Conservation (phyloP, 2,797 vertebrate genomes). For the Helicolenus hilgendorfi region DNA sequence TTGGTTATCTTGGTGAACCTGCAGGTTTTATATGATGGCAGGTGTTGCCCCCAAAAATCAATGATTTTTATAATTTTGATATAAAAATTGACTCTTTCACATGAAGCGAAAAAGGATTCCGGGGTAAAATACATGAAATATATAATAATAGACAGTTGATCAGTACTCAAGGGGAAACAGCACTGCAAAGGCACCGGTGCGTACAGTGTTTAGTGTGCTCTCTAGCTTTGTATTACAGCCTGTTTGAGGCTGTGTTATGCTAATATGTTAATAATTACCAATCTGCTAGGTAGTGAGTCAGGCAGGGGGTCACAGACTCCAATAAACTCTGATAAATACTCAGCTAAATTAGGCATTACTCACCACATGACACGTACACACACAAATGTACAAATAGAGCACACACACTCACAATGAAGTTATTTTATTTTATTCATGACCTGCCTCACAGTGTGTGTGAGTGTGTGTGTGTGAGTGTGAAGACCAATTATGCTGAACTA, state of each 20-base stretch:
- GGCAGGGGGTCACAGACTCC: constrained; percentile 17
- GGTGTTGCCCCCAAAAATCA: not conserved
- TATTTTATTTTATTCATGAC: not conserved
- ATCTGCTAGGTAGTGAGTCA: constrained; percentile 21
- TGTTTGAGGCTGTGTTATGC: constrained; percentile 24
- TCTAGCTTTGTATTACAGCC: not conserved
- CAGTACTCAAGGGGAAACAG: not conserved
- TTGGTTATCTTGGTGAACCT: not conserved
- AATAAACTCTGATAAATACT: constrained; percentile 42
- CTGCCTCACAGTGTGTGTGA: not conserved
- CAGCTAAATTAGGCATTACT: constrained; percentile 34
- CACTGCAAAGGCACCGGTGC: not conserved
- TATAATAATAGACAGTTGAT: not conserved
- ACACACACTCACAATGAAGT: not conserved
- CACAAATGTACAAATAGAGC: not conserved
- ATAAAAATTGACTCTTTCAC: not conserved
- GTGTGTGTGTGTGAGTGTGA: not conserved
- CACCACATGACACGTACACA: not conserved
- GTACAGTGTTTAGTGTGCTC: not conserved
- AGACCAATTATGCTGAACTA: not conserved
- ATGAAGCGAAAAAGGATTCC: not conserved
- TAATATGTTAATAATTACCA: constrained; percentile 49
- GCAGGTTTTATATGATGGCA: not conserved
- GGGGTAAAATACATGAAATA: not conserved
- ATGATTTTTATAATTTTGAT: not conserved